Percentiles rank a stretch among this genome's conserved stretches.
phyloP scores from a whole-genome alignment of 2,113 vertebrate genomes.

The Psittacus erithacus region DNA sequence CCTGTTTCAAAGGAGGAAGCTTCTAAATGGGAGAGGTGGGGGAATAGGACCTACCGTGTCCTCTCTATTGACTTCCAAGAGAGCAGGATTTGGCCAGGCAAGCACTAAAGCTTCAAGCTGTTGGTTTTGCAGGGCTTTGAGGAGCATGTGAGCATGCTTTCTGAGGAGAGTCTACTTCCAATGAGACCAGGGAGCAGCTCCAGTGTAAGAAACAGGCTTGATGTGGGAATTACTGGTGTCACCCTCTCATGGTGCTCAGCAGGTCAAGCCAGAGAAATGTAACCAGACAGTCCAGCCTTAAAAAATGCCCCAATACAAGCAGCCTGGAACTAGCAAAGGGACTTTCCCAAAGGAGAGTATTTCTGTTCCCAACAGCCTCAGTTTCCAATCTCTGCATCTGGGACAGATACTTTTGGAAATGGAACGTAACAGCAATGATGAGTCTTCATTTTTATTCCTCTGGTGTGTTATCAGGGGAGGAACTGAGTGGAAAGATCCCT shows the following conservation, averaged over 20 bases:
- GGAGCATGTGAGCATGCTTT: rapidly evolving
- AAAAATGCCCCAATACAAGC: background rate
- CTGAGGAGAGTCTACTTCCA: background rate
- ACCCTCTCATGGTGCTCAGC: rapidly evolving
- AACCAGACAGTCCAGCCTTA: background rate
- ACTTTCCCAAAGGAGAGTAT: background rate
- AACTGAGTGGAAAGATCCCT: background rate
- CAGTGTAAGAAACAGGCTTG: background rate
- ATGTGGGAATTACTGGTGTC: background rate
- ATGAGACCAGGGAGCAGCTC: rapidly evolving
- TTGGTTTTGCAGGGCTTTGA: background rate
- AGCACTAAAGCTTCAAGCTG: background rate
- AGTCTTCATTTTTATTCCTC: conserved; percentile 26
- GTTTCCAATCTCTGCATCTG: background rate
- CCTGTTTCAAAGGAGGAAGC: background rate
- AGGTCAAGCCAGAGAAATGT: background rate
- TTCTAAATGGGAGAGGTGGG: background rate
- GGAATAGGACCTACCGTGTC: background rate
- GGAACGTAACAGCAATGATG: background rate
- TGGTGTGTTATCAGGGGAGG: background rate
- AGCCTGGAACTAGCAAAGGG: background rate
- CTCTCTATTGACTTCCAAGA: background rate
- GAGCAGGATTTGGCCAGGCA: background rate
- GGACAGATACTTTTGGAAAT: background rate
- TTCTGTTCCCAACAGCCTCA: background rate